Conservation (phyloP, 2,888 invertebrate genomes). For the Stomorhina lunata region DNA sequence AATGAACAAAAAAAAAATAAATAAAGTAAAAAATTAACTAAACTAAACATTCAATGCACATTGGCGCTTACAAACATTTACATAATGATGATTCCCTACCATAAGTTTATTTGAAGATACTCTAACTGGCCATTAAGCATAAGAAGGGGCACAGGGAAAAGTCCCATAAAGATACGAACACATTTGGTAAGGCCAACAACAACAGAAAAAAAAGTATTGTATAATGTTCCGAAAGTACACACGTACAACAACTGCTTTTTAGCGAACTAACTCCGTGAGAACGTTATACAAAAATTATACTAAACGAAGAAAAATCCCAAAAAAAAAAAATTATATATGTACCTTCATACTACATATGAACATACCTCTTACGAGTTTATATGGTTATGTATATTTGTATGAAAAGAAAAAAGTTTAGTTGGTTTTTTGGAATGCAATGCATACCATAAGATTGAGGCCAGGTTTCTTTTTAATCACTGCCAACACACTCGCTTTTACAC, state of each 20-base stretch:
- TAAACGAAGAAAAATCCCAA: slow-evolving; percentile 45
- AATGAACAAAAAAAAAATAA: neutral
- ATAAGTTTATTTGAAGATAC: slow-evolving; percentile 28
- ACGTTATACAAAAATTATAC: slow-evolving; percentile 54
- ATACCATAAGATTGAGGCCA: slow-evolving; percentile 63
- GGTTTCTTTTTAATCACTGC: slow-evolving; percentile 62
- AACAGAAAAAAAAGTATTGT: slow-evolving; percentile 34
- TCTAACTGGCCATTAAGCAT: slow-evolving; percentile 8
- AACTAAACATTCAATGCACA: slow-evolving; percentile 43
- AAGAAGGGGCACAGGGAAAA: slow-evolving; percentile 29
- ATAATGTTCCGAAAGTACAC: slow-evolving; percentile 29
- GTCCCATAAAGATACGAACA: slow-evolving; percentile 20
- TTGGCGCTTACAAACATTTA: slow-evolving; percentile 71
- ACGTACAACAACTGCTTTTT: slow-evolving; percentile 22
- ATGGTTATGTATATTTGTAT: no score
- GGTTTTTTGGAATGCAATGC: slow-evolving; percentile 62
- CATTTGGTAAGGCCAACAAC: neutral
- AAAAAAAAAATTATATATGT: neutral
- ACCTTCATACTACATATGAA: no score
- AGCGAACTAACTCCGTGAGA: slow-evolving; percentile 58
- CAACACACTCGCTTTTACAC: neutral
- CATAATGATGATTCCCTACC: slow-evolving; percentile 69
- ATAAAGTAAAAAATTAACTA: slow-evolving; percentile 43
- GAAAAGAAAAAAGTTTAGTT: slow-evolving; percentile 23
- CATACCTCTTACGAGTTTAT: no score